Evolutionary conservation across 2,797 vertebrate genomes (phyloP).

Genomic region (Alfaro cultratus): DNA sequence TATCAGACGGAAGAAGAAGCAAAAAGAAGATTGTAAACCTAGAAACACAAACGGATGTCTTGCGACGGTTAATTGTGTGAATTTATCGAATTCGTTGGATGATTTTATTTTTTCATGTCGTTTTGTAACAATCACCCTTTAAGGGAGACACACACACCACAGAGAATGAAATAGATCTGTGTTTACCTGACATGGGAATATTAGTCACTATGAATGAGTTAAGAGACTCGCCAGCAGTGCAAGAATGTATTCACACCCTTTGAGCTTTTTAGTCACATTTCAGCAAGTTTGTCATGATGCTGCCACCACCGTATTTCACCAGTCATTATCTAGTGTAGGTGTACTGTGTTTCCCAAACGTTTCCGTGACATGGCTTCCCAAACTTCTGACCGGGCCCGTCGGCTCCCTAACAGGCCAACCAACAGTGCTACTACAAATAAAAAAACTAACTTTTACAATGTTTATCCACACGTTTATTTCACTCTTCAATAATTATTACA

Average conservation of each 20-base stretch:
- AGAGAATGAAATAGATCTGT: conserved; percentile 1
- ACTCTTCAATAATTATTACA: neutral
- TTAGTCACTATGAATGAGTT: neutral
- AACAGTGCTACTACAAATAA: neutral
- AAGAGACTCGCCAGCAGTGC: conserved; percentile 13
- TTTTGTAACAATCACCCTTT: conserved; percentile 69
- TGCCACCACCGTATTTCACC: neutral
- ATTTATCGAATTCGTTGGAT: conserved; percentile 52
- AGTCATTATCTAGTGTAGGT: neutral
- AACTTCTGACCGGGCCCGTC: neutral
- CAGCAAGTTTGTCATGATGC: neutral
- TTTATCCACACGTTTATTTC: neutral
- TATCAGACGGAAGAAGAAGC: conserved; percentile 54
- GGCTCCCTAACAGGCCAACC: no score
- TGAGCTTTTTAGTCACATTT: neutral
- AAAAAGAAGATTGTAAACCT: conserved; percentile 62
- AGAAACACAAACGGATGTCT: conserved; percentile 49
- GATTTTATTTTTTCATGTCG: conserved; percentile 59
- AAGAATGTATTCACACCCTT: neutral
- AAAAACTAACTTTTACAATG: neutral
- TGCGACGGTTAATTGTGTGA: conserved; percentile 52
- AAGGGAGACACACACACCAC: conserved; percentile 48
- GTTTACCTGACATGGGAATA: conserved; percentile 9
- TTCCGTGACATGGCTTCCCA: neutral
- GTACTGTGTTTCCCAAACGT: neutral